Base-by-base conservation (phyloP, 2,888 invertebrate species). In the Watsonalla binaria region DNA sequence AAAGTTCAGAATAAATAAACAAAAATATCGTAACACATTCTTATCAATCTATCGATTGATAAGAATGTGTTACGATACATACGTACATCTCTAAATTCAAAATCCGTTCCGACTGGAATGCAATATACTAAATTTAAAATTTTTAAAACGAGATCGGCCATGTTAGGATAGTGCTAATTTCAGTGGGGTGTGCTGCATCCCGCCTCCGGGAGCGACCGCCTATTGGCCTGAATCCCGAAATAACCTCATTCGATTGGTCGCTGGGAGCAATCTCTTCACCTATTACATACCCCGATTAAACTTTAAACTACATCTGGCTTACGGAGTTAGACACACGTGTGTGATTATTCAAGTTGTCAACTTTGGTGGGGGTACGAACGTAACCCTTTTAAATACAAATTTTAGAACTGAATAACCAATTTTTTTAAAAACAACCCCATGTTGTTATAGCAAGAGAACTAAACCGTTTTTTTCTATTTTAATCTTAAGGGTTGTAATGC, bases 241-340 rank as follows among this genome's bases (percentile, higher is more conserved):
- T 80, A 82, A 74, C 73, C 73, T 70, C 75, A 54, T 70, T 71
- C 74, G 76, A 90, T 90, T 90, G 90, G 90, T 75, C 68, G 82
- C 68, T 66, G 63, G 58, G 66, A 67, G 68, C 75, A 75, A 79
- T 78, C 79, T 78, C 72, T 70, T 84, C 74, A 72, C 78, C 83
- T 84, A 84, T 84, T 77, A 82, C 70, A 74, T 72, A 67, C 70
- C 63, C 63, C 58, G 55, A 70, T 66, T 68, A 63, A 70, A 72
- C 59, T 72, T 49, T 34, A 48, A n/a, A 33, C 48, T 14, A 35
- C 49, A 37, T 37, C 37, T 8, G 13, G 33, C n/a, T 47, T 11
- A 47, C 46, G 6, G 33, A 37, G 5, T 6, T 6, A 42, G 37
- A 34, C 34, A 47, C 47, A 48, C 11, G 14, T 48, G 47, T 48